Evolutionary conservation across 1,140 invertebrate species (phyloP).

Genomic region (Marisa cornuarietis): DNA sequence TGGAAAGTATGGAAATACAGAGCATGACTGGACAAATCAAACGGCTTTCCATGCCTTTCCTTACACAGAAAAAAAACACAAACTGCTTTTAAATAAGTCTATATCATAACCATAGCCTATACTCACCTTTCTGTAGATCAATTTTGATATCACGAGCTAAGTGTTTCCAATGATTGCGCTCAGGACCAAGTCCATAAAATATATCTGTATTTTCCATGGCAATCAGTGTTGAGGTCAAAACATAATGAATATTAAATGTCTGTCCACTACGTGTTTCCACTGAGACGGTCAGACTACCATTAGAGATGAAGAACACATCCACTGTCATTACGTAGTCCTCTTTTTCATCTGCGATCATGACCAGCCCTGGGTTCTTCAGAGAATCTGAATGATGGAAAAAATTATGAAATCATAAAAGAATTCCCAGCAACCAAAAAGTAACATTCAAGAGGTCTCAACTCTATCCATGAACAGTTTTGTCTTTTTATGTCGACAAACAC

Average conservation of each 20-base stretch:
- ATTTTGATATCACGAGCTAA: conserved; percentile 88
- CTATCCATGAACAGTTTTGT: no score
- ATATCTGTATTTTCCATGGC: conserved; percentile 78
- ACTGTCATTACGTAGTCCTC: conserved; percentile 74
- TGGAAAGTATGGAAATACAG: no score
- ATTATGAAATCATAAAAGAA: no score
- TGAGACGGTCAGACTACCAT: conserved; percentile 82
- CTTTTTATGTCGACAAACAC: no score
- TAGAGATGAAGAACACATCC: conserved; percentile 76
- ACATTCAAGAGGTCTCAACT: no score
- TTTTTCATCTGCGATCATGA: conserved; percentile 75
- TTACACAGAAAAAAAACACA: no score
- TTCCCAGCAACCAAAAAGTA: no score
- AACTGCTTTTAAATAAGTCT: no score
- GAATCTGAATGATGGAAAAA: conserved; percentile 65
- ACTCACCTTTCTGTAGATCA: conserved; percentile 84
- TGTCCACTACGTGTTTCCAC: conserved; percentile 78
- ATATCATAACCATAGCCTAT: no score
- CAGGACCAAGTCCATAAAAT: conserved; percentile 84
- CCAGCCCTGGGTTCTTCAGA: conserved; percentile 74
- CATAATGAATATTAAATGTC: conserved; percentile 84
- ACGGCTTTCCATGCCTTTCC: no score
- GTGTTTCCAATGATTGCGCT: conserved; percentile 78
- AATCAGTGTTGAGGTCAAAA: conserved; percentile 78
- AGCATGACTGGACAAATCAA: no score